These are phyloP conservation scores for Drosophila yooni DNA, from an alignment of 2,888 invertebrate species.

Conservation along the genomic window DNA sequence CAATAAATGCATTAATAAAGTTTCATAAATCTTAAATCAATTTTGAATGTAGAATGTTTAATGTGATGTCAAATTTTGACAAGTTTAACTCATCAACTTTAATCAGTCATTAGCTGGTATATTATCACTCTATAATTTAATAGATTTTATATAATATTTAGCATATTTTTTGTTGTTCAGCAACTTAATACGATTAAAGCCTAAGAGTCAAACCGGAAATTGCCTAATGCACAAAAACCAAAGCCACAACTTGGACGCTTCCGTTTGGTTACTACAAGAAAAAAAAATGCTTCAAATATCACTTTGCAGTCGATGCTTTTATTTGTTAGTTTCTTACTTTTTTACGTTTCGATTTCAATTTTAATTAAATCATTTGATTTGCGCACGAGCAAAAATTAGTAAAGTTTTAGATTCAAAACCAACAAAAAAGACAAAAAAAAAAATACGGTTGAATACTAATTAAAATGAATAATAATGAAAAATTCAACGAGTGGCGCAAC, in stretches of 20 bases:
- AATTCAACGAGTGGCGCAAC: slow-evolving; percentile 26
- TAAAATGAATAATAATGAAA: slow-evolving; percentile 24
- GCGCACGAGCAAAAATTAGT: slow-evolving; percentile 53
- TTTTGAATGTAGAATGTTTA: neutral
- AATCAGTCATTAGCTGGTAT: slow-evolving; percentile 35
- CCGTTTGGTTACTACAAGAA: slow-evolving; percentile 62
- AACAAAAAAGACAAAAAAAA: slow-evolving; percentile 1
- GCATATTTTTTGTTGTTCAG: slow-evolving; percentile 12
- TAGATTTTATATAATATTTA: slow-evolving; percentile 9
- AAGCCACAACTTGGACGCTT: slow-evolving; percentile 53
- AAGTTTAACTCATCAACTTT: slow-evolving; percentile 13
- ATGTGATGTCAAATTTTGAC: slow-evolving; percentile 3
- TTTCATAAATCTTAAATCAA: neutral
- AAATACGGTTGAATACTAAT: slow-evolving; percentile 17
- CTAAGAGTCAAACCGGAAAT: slow-evolving; percentile 63
- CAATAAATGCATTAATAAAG: slow-evolving; percentile 3
- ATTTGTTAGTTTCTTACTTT: slow-evolving; percentile 6
- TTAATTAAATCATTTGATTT: slow-evolving; percentile 53
- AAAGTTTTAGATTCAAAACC: slow-evolving; percentile 16
- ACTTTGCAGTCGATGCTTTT: slow-evolving; percentile 21
- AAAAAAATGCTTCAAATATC: slow-evolving; percentile 29
- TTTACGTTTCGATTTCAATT: slow-evolving; percentile 31
- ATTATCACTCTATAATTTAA: slow-evolving; percentile 45
- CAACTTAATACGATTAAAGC: neutral
- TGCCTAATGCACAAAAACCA: slow-evolving; percentile 43